Evolutionary conservation across 2,797 vertebrate species (phyloP), one percentile per base, ranked within the genome.

Genomic region (Cirrhinus molitorella): DNA sequence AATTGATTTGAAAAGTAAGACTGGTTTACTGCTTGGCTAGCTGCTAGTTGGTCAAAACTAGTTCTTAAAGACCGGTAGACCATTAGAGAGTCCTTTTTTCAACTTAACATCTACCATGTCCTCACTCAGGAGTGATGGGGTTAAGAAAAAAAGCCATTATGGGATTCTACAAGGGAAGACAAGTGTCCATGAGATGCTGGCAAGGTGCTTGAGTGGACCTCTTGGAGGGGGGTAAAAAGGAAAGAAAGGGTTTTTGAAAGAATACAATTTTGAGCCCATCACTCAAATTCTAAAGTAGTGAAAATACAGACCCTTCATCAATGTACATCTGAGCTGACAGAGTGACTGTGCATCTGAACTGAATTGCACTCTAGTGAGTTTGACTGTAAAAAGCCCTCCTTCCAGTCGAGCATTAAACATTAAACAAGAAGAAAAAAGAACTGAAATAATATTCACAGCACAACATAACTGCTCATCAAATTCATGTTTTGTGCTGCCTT

Each of bases 381-480:
- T 25, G 23, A 67, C 34, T 40, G 49, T 66, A 75, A 55, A 82
- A 31, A 75, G 31, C 49, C n/a, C 59, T 51, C 9, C 51, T 70
- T 76, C 25, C 37, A 59, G 51, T 37, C 11, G 0, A 21, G 37
- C 53, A 83, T 78, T 83, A 78, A 83, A 83, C 51, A 83, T 70
- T 37, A 37, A 61, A n/a, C 25, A 34, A 61, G 12, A n/a, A n/a
- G 8, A 21, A 12, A 5, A 25, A 82, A 66, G 3, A 16, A 16
- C 21, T 12, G 19, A 66, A 57, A 55, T 66, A 12, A 83, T 6
- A 83, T 67, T 78, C 53, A 77, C 63, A 70, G 65, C 81, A 70
- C 65, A 77, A 61, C 63, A 76, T 70, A 70, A 83, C 74, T 23
- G 70, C 77, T 85, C 70, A 80, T 84, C 77, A 81, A 83, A 85